Conservation (phyloP, 1,140 invertebrate species). For the Eumeta japonica region DNA sequence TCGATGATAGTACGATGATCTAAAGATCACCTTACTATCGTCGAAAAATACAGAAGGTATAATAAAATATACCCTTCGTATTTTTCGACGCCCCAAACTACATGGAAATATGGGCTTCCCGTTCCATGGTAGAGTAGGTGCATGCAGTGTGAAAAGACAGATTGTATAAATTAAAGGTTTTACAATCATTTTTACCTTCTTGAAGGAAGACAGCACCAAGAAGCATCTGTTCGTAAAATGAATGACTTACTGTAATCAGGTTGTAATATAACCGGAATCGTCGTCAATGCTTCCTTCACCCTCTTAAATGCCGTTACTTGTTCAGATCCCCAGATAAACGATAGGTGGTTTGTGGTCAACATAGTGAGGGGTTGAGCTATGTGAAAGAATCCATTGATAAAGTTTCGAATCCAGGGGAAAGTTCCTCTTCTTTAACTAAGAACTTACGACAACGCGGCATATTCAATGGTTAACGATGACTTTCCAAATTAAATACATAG, state of each 20-base stretch:
- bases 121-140: constrained; percentile 42
- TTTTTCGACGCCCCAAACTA: constrained; percentile 40
- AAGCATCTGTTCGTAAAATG: constrained; percentile 20
- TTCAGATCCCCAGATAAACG: constrained; percentile 12
- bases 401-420: constrained; percentile 25
- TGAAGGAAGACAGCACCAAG: constrained; percentile 22
- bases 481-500: too few species aligned
- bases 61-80: constrained; percentile 29
- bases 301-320: constrained; percentile 7
- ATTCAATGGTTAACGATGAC: too few species aligned
- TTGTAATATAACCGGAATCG: constrained; percentile 8
- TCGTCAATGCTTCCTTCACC: too few species aligned
- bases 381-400: constrained; percentile 27
- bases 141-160: constrained; percentile 37
- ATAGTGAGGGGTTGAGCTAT: constrained; percentile 26
- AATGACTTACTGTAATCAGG: constrained; percentile 12
- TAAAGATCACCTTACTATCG: too few species aligned
- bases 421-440: too few species aligned
- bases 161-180: constrained; percentile 40
- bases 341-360: constrained; percentile 21
- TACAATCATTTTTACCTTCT: constrained; percentile 22
- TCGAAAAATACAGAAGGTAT: too few species aligned
- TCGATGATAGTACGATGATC: constrained; percentile 32
- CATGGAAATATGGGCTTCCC: constrained; percentile 44
- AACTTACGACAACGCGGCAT: too few species aligned